Base-by-base conservation (phyloP, 2,888 invertebrate species). In the Phania funesta region DNA sequence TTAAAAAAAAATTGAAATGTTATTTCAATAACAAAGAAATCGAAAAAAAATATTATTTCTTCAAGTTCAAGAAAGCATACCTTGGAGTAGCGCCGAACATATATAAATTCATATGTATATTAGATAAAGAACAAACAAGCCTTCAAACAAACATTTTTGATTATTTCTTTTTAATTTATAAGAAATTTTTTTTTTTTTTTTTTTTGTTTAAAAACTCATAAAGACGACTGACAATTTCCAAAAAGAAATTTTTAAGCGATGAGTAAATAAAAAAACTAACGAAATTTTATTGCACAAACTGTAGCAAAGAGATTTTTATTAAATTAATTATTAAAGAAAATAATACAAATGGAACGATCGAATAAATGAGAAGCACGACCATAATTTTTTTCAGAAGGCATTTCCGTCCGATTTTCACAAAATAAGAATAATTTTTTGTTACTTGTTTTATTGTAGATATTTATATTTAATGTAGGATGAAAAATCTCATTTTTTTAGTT, bases 21-120 rank as follows among this genome's bases (percentile, higher is more conserved):
- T 38, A 38, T 38, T 38, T 38, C 35, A 46, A 46, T 46, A 62
- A 20, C 46, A 46, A 46, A 29, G 7, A 62, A 18, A 46, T 7
- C 7, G 20, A 32, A 65, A 22, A 13, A n/a, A 54, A 52, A 35
- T 35, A n/a, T 16, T 56, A n/a, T 24, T 65, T 67, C 52, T 65
- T 73, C 78, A 79, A 79, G 78, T 79, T 65, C 71, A 79, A 65
- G 26, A 48, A 50, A 73, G 35, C 71, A 67, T 58, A 79, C 71
- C 78, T 73, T 79, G 78, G 20, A 29, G 32, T 18, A 32, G 35
- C 11, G 26, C 38, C 44, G 20, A 29, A 65, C 26, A 8, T 29
- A 5, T 16, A 38, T 54, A 54, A 1, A 4, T 29, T 8, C 20
- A 46, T 11, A 9, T 16, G 3, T 52, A 8, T 29, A 3, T 52